Conservation (phyloP, 2,888 invertebrate genomes). For the Drosophila nr. perissopoda region DNA sequence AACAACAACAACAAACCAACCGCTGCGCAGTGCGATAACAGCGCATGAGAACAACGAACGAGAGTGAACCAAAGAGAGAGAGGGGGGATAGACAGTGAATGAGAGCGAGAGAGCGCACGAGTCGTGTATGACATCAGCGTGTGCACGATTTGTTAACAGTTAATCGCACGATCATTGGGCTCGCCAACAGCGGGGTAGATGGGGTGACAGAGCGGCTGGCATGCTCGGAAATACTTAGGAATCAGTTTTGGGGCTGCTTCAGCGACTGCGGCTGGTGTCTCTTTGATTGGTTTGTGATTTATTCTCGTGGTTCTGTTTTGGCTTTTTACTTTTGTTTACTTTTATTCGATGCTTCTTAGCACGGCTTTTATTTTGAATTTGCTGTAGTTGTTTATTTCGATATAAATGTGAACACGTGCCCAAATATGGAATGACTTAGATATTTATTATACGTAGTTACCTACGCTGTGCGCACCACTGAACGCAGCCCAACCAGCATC, state of each 20-base stretch:
- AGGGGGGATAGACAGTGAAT: not conserved
- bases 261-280: conserved; percentile 8
- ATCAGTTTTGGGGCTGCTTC: conserved; percentile 1
- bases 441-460: conserved; percentile 1
- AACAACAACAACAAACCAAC: conserved; percentile 31
- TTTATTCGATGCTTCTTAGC: conserved; percentile 18
- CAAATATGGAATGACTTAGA: conserved; percentile 3
- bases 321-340: conserved; percentile 47
- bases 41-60: conserved; percentile 29
- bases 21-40: conserved; percentile 53
- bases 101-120: conserved; percentile 14
- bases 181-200: not conserved
- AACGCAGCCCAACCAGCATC: not conserved
- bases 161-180: conserved; percentile 66
- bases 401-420: conserved; percentile 48
- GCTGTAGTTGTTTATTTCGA: not conserved
- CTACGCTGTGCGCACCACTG: not conserved
- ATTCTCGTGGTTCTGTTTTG: conserved; percentile 45
- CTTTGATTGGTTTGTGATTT: conserved; percentile 28
- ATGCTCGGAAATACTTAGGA: conserved; percentile 55
- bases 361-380: conserved; percentile 10
- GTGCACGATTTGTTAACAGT: conserved; percentile 81
- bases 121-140: conserved; percentile 76
- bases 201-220: not conserved
- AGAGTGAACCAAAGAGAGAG: not conserved